Percentiles rank a stretch among this genome's conserved stretches.
These are phyloP conservation scores for Malurus splendens DNA, from an alignment of 2,797 vertebrate genomes.

Conservation along the genomic window DNA sequence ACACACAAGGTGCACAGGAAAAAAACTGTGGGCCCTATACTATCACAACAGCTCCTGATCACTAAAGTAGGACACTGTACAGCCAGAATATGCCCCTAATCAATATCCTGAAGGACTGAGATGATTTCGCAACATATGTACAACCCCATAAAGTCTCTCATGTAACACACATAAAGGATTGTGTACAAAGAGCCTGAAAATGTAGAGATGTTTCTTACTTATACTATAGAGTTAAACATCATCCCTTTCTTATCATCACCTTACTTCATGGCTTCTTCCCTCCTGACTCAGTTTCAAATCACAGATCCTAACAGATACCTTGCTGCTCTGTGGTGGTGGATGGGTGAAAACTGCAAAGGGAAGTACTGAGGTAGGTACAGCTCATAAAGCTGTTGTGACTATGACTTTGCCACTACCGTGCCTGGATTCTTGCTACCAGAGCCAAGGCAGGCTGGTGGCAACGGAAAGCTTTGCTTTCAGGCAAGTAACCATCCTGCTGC, in stretches of 20 bases:
- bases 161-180: neutral
- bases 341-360: neutral
- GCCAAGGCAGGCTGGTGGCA: neutral
- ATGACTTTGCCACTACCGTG: neutral
- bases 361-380: neutral
- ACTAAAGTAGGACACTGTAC: neutral
- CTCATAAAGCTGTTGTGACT: neutral
- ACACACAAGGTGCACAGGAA: neutral
- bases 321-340: neutral
- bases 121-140: neutral
- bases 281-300: neutral
- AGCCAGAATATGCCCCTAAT: neutral
- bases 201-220: neutral
- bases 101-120: neutral
- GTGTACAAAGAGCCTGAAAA: neutral
- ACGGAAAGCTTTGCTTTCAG: neutral
- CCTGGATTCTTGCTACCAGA: neutral
- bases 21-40: neutral
- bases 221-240: neutral
- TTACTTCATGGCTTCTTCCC: neutral
- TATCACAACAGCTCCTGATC: neutral
- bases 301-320: neutral
- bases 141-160: neutral
- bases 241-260: neutral
- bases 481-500: neutral